Evolutionary conservation across 2,888 invertebrate species (phyloP), one percentile per base, ranked within the genome.

Genomic region (Nycteola revayana): DNA sequence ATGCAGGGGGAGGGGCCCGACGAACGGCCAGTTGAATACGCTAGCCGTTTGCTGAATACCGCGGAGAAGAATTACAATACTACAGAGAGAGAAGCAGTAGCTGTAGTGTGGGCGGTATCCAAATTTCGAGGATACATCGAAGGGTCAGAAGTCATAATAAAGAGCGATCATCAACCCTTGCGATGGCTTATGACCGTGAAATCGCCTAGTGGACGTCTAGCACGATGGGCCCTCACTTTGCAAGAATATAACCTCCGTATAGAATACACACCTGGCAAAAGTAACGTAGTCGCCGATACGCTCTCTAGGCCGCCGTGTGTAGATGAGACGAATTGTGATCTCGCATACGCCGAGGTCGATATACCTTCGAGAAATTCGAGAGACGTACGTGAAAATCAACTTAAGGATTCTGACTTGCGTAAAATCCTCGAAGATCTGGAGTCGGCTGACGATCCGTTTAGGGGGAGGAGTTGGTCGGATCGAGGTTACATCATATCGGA

Each of bases 21-120:
- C 14, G 14, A 14, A 5, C 2, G 42, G 28, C 36, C 26, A 10
- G 9, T 39, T 0, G 34, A 39, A n/a, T 41, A 41, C n/a, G 41
- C 41, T 0, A 41, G 41, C 10, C 11, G n/a, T n/a, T n/a, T n/a
- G n/a, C n/a, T 33, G 1, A 26, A 2, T 4, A 9, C 11, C 2
- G 37, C 32, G 1, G 37, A 37, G 9, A 10, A 10, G 3, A 37
- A 37, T 9, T 36, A 36, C 10, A 11, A 4, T 1, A 36, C 32
- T 3, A 36, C 36, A 0, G 28, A 36, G 9, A 10, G 32, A 9
- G 36, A 36, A 5, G 36, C 36, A 0, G 10, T 32, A 1, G 32
- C 32, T 1, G 30, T 36, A 1, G 34, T 34, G 1, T 34, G 34
- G 34, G 34, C 34, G 1, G 8, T 34, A 1, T 2, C 7, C 8